phyloP scores from a whole-genome alignment of 1,140 invertebrate species.

The Sycobia sp. region DNA sequence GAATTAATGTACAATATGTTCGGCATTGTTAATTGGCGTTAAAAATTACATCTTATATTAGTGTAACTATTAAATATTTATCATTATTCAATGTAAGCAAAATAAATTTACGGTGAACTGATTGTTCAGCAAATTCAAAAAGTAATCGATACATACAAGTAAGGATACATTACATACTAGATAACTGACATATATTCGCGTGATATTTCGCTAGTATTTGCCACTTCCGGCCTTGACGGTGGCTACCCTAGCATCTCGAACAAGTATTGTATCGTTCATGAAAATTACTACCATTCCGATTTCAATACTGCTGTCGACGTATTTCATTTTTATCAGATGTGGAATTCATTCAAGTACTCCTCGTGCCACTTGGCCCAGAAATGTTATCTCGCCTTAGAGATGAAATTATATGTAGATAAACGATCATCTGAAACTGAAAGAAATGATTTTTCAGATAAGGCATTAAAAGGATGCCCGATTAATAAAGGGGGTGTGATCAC shows the following conservation, averaged over 20 bases:
- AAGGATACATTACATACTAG: no score
- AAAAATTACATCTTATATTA: no score
- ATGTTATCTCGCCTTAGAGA: not conserved
- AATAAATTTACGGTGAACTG: no score
- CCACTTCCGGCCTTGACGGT: not conserved
- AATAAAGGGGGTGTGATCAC: not conserved
- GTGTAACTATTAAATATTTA: no score
- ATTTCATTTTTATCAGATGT: not conserved
- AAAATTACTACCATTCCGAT: not conserved
- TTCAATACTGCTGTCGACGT: not conserved
- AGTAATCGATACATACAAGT: no score
- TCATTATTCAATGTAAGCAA: no score
- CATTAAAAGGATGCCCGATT: not conserved
- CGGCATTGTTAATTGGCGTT: no score
- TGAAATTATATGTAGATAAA: not conserved
- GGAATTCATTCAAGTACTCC: not conserved
- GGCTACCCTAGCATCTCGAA: not conserved
- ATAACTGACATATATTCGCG: no score
- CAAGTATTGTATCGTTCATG: not conserved
- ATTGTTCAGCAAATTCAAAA: no score
- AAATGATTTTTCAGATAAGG: not conserved
- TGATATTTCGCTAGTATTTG: not conserved
- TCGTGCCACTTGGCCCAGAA: not conserved
- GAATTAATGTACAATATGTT: no score
- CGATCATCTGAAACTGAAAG: constrained; percentile 2